Percentiles rank a stretch among this genome's conserved stretches.
These are phyloP conservation scores for Cacatua alba DNA, from an alignment of 2,113 vertebrate species.

Conservation along the genomic window DNA sequence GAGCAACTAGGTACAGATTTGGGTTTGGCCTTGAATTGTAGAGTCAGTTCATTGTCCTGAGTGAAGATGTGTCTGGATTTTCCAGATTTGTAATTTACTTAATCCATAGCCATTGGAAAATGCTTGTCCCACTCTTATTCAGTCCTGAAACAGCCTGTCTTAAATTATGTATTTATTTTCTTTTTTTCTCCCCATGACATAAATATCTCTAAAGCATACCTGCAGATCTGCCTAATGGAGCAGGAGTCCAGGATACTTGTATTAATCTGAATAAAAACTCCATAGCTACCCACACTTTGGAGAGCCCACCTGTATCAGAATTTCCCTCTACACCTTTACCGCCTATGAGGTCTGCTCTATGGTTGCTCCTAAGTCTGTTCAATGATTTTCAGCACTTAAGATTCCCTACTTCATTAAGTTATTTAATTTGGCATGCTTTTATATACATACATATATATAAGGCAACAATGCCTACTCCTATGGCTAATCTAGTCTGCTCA, in stretches of 20 bases:
- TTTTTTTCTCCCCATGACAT: neutral
- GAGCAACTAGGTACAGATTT: neutral
- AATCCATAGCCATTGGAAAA: neutral
- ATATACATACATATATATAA: neutral
- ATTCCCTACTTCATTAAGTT: neutral
- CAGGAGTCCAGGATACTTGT: neutral
- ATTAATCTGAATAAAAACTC: neutral
- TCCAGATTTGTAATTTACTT: neutral
- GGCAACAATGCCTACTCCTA: neutral
- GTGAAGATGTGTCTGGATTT: neutral
- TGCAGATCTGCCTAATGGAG: conserved; percentile 26
- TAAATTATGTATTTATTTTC: neutral
- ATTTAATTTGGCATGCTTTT: neutral
- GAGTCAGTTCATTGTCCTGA: neutral
- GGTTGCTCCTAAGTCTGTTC: neutral
- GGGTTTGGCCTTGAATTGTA: neutral
- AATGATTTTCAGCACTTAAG: neutral
- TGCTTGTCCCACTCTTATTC: neutral
- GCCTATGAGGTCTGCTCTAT: conserved; percentile 24
- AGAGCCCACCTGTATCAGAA: neutral
- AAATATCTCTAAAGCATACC: conserved; percentile 25
- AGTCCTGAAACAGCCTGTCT: neutral
- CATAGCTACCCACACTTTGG: neutral
- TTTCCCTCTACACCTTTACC: neutral
- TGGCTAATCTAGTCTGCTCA: neutral